Conservation (phyloP, 2,888 invertebrate species). For the Epinotia bilunana region DNA sequence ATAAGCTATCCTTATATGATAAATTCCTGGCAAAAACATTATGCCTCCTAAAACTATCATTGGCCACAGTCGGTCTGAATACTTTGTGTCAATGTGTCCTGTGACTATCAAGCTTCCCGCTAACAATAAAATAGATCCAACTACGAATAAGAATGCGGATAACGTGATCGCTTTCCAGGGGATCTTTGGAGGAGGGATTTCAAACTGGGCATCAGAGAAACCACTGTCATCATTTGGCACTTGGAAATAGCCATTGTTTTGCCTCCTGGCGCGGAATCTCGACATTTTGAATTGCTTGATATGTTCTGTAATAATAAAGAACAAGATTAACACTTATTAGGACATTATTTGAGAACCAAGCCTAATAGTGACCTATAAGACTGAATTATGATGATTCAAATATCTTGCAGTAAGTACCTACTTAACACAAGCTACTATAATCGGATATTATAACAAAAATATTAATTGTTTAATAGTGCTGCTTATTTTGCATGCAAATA, state of each 20-base stretch:
- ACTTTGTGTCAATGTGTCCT: conserved; percentile 92
- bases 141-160: conserved; percentile 90
- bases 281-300: conserved; percentile 81
- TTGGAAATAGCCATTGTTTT: conserved; percentile 86
- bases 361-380: background rate
- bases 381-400: background rate
- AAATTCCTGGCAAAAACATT: conserved; percentile 96
- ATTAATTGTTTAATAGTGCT: background rate
- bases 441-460: background rate
- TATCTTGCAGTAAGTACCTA: background rate
- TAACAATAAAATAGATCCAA: conserved; percentile 90
- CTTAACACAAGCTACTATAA: background rate
- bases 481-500: background rate
- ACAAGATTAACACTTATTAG: background rate
- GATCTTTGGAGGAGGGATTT: conserved; percentile 87
- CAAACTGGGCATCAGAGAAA: conserved; percentile 89
- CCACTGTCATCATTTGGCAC: conserved; percentile 85
- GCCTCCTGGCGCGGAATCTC: conserved; percentile 83
- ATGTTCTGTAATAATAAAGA: conserved; percentile 55
- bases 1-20: conserved; percentile 94
- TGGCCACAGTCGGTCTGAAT: conserved; percentile 95
- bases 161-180: conserved; percentile 94
- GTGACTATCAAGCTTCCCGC: conserved; percentile 91
- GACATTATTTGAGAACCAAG: background rate
- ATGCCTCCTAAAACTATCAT: conserved; percentile 93